Conservation (phyloP, 2,797 vertebrate species). For the Enteromius paludinosus region DNA sequence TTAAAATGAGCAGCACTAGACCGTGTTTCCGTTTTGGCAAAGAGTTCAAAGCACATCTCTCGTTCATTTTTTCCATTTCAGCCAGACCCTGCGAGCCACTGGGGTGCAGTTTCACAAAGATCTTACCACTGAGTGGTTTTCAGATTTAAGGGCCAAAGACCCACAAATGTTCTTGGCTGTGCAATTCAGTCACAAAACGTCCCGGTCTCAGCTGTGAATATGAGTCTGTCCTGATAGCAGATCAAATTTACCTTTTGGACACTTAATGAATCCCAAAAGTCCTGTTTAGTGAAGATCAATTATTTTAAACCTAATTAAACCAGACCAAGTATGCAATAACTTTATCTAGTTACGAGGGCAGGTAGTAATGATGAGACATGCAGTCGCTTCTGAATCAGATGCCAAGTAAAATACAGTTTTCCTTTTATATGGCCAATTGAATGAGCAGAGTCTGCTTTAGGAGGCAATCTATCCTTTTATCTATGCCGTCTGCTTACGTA, state of each 20-base stretch:
- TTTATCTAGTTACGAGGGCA: conserved; percentile 56
- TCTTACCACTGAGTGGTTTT: conserved; percentile 75
- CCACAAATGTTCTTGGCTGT: conserved; percentile 69
- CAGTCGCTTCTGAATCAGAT: conserved; percentile 25
- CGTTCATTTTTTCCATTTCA: conserved; percentile 69
- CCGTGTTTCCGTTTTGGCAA: conserved; percentile 78
- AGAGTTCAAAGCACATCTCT: conserved; percentile 71
- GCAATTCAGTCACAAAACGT: conserved; percentile 66
- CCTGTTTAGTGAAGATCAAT: conserved; percentile 63
- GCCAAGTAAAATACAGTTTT: conserved; percentile 56
- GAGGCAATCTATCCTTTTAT: conserved; percentile 28
- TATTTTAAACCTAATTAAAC: conserved; percentile 60
- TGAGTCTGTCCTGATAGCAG: conserved; percentile 58
- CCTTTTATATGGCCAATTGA: conserved; percentile 41
- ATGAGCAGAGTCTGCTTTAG: conserved; percentile 23
- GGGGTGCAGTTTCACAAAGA: conserved; percentile 73
- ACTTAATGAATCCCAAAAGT: conserved; percentile 51
- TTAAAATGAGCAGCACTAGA: conserved; percentile 77
- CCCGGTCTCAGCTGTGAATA: conserved; percentile 56
- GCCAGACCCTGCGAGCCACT: conserved; percentile 73
- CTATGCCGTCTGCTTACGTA: conserved; percentile 7
- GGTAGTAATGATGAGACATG: conserved; percentile 56
- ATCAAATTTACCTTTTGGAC: conserved; percentile 56
- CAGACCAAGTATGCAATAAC: conserved; percentile 57
- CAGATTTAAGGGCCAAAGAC: conserved; percentile 74